These are phyloP conservation scores for Parelbella ahira DNA, from an alignment of 2,888 invertebrate genomes.

Conservation along the genomic window DNA sequence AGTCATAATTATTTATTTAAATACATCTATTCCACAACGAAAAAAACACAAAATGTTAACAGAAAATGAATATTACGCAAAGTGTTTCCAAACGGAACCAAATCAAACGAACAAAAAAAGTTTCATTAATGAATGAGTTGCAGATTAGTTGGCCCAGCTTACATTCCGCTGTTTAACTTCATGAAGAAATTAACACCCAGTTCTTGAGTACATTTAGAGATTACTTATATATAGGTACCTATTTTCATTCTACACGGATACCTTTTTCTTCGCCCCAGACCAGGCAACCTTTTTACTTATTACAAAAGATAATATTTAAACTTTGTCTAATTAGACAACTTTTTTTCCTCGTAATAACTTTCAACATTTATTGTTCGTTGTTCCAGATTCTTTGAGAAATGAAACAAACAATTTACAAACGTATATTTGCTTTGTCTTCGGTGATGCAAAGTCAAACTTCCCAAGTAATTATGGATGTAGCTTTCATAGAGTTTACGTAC, in stretches of 20 bases:
- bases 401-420: too few relatives aligned
- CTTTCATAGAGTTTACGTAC: too few relatives aligned
- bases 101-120: slow-evolving; percentile 30
- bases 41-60: too few relatives aligned
- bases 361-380: not conserved
- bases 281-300: slow-evolving; percentile 13
- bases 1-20: too few relatives aligned
- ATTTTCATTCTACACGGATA: slow-evolving; percentile 3
- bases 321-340: slow-evolving; percentile 3
- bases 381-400: too few relatives aligned
- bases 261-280: slow-evolving; percentile 9
- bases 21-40: too few relatives aligned
- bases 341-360: not conserved
- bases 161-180: slow-evolving; percentile 11
- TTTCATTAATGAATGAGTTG: slow-evolving; percentile 32
- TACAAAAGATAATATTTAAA: slow-evolving; percentile 13
- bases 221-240: slow-evolving; percentile 21
- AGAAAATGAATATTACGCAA: too few relatives aligned
- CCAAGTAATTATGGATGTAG: too few relatives aligned
- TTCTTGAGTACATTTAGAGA: slow-evolving; percentile 5
- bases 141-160: slow-evolving; percentile 22
- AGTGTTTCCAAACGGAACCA: too few relatives aligned
- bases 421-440: too few relatives aligned
- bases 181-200: slow-evolving; percentile 9
- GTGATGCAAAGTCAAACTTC: too few relatives aligned